Conservation (phyloP, 1,140 invertebrate species). For the Meloidogyne exigua region DNA sequence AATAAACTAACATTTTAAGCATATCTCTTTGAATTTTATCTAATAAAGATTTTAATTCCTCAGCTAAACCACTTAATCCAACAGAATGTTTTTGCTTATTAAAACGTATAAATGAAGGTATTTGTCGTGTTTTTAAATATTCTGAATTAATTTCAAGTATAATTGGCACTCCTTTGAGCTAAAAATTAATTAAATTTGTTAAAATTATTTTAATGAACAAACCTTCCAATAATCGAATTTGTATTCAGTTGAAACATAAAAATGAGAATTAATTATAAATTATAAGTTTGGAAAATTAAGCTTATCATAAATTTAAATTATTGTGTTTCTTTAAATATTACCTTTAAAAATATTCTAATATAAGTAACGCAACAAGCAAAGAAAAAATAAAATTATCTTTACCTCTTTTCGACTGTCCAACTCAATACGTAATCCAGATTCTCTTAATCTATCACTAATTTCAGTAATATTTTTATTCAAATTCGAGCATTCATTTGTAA, state of each 20-base stretch:
- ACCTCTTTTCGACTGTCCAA: constrained; percentile 90
- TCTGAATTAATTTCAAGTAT: constrained; percentile 92
- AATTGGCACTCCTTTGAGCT: constrained; percentile 90
- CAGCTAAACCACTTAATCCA: constrained; percentile 65
- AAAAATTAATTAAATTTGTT: not conserved
- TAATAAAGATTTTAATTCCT: constrained; percentile 72
- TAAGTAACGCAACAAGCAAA: too few relatives aligned
- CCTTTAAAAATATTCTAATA: too few relatives aligned
- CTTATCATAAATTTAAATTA: too few relatives aligned
- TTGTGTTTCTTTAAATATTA: too few relatives aligned
- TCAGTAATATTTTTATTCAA: constrained; percentile 74
- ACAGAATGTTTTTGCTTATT: constrained; percentile 77
- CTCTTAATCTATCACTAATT: constrained; percentile 63
- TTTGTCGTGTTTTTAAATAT: constrained; percentile 80
- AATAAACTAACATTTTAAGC: constrained; percentile 72
- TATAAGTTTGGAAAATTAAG: not conserved
- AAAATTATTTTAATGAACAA: not conserved
- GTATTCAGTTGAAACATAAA: constrained; percentile 82
- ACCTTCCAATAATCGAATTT: constrained; percentile 99
- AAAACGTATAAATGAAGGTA: constrained; percentile 84
- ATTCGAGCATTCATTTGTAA: constrained; percentile 87
- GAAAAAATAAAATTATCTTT: constrained; percentile 14
- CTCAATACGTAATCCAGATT: constrained; percentile 71
- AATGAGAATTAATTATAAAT: not conserved
- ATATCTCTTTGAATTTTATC: constrained; percentile 79